These are phyloP conservation scores for Loriculus beryllinus DNA, from an alignment of 2,797 vertebrate genomes.

Conservation along the genomic window DNA sequence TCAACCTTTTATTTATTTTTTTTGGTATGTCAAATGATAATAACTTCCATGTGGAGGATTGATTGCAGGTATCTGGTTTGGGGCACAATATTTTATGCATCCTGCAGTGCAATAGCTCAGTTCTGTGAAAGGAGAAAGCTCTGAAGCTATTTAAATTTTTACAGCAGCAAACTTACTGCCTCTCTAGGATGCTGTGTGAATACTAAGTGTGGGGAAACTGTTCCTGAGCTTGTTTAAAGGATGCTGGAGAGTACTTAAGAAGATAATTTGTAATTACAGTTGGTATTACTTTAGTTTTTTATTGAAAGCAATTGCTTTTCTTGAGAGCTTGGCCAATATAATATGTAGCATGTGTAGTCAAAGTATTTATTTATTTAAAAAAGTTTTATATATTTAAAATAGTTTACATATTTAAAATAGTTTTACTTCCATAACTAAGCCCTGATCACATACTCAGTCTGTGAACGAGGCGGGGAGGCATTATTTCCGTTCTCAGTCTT, in stretches of 20 bases:
- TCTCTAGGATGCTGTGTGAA: conserved; percentile 2
- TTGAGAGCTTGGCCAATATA: background rate
- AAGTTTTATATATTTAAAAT: background rate
- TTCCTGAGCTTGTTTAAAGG: background rate
- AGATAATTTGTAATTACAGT: background rate
- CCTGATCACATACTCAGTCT: background rate
- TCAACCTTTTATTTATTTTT: background rate
- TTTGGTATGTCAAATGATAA: background rate
- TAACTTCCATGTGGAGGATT: background rate
- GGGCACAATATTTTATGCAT: background rate
- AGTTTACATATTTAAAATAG: background rate
- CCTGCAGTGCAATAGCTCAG: background rate
- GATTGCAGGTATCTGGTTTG: background rate
- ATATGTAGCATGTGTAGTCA: background rate
- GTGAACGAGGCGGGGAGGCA: background rate
- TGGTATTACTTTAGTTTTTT: background rate
- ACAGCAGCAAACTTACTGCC: background rate
- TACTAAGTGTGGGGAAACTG: background rate
- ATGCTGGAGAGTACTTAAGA: background rate
- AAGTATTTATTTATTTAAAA: background rate
- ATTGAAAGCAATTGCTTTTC: background rate
- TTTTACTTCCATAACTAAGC: background rate
- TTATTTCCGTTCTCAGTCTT: background rate
- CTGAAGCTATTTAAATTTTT: conserved; percentile 19
- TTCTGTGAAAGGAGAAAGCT: background rate